Evolutionary conservation across 1,140 invertebrate genomes (phyloP).

Genomic region (Papilio dardanus): DNA sequence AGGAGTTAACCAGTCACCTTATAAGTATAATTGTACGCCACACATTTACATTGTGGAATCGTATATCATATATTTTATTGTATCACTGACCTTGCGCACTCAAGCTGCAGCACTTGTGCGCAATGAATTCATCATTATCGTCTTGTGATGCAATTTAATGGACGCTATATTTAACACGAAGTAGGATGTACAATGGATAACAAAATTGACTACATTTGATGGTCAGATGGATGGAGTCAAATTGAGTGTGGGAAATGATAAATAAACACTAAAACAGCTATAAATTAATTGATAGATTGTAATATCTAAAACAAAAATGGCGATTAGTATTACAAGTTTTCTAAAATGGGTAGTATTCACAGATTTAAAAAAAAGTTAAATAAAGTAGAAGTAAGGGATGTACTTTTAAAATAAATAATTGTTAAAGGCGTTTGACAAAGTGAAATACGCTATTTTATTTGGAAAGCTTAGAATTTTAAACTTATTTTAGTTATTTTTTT

Average conservation of each 20-base stretch:
- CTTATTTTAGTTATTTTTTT: neutral
- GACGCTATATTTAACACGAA: neutral
- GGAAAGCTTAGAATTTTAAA: neutral
- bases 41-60: neutral
- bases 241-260: neutral
- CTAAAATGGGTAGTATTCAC: too few relatives aligned
- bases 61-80: neutral
- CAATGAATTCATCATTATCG: slow-evolving; percentile 28
- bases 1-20: slow-evolving; percentile 6
- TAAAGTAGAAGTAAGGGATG: too few relatives aligned
- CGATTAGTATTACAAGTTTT: too few relatives aligned
- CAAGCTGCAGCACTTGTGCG: slow-evolving; percentile 1
- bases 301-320: too few relatives aligned
- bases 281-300: too few relatives aligned
- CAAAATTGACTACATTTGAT: neutral
- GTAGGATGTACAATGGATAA: slow-evolving; percentile 3
- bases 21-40: neutral
- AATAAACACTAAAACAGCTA: too few relatives aligned
- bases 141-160: slow-evolving; percentile 23
- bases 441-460: too few relatives aligned
- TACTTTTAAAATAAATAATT: too few relatives aligned
- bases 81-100: slow-evolving; percentile 29
- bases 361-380: too few relatives aligned
- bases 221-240: neutral
- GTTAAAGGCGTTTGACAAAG: too few relatives aligned